Percentiles rank a stretch among this genome's conserved stretches.
These are phyloP conservation scores for Ia io DNA, from an alignment of 2,113 vertebrate species.

Conservation along the genomic window DNA sequence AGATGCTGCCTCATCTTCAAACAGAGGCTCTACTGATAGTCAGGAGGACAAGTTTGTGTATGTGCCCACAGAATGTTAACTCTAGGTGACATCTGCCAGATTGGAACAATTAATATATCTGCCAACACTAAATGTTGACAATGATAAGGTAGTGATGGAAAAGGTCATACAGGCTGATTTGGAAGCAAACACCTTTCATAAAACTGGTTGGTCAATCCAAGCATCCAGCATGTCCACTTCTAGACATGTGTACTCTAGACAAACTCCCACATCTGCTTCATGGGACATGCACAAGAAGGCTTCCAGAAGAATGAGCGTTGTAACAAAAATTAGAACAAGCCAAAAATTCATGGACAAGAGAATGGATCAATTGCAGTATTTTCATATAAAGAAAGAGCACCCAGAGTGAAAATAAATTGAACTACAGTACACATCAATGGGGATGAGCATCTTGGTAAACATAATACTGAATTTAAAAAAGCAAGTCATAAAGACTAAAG, in stretches of 20 bases:
- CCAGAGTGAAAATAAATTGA: accelerated
- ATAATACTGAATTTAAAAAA: not conserved
- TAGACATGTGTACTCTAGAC: accelerated
- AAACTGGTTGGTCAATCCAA: accelerated
- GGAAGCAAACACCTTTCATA: accelerated
- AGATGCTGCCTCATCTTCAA: accelerated
- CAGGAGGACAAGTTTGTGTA: not conserved
- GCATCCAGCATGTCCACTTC: accelerated
- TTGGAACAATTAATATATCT: accelerated
- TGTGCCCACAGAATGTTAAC: too few relatives aligned
- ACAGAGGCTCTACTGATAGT: too few relatives aligned
- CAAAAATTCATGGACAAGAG: accelerated
- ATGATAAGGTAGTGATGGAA: accelerated
- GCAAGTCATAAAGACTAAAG: not conserved
- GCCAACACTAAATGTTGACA: accelerated
- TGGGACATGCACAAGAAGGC: accelerated
- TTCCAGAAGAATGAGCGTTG: not conserved
- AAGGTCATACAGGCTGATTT: accelerated
- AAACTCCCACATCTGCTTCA: accelerated
- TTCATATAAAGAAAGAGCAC: accelerated
- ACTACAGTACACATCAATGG: accelerated
- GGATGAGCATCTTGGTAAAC: too few relatives aligned
- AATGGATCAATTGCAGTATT: accelerated
- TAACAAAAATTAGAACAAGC: not conserved
- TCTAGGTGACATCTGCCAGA: accelerated